Conservation (phyloP, 2,797 vertebrate genomes). For the Hyperoplus lanceolatus region DNA sequence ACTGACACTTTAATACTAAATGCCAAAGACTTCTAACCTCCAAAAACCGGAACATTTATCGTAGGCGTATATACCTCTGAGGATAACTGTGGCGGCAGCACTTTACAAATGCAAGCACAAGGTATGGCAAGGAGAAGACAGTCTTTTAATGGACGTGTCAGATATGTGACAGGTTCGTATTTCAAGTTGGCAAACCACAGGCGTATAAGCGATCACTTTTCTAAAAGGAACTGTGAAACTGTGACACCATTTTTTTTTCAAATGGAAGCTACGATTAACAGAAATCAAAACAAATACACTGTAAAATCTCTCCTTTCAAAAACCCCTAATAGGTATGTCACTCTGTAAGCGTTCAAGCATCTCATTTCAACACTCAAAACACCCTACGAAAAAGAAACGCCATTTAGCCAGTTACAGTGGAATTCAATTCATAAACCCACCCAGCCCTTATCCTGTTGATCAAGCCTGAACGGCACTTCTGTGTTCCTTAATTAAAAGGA, state of each 20-base stretch:
- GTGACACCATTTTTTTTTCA: slow-evolving; percentile 9
- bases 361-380: background rate
- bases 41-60: slow-evolving; percentile 7
- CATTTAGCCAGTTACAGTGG: slow-evolving; percentile 46
- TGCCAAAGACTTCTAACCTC: slow-evolving; percentile 2
- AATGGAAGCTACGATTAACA: slow-evolving; percentile 53
- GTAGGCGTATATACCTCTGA: slow-evolving; percentile 2
- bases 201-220: slow-evolving; percentile 35
- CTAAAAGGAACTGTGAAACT: slow-evolving; percentile 22
- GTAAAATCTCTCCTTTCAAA: slow-evolving; percentile 3
- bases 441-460: slow-evolving; percentile 70
- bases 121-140: slow-evolving; percentile 31
- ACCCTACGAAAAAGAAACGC: slow-evolving; percentile 16
- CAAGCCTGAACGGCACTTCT: slow-evolving; percentile 74
- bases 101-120: slow-evolving; percentile 17
- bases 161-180: slow-evolving; percentile 54
- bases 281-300: slow-evolving; percentile 57
- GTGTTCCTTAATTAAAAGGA: slow-evolving; percentile 85
- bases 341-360: slow-evolving; percentile 10
- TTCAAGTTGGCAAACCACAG: slow-evolving; percentile 44
- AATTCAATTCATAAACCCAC: slow-evolving; percentile 50
- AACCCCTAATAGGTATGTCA: slow-evolving; percentile 12
- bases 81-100: slow-evolving; percentile 14
- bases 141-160: slow-evolving; percentile 65
- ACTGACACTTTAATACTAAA: background rate